These are phyloP conservation scores for Geotrupes spiniger DNA, from an alignment of 2,888 invertebrate species.

Conservation along the genomic window DNA sequence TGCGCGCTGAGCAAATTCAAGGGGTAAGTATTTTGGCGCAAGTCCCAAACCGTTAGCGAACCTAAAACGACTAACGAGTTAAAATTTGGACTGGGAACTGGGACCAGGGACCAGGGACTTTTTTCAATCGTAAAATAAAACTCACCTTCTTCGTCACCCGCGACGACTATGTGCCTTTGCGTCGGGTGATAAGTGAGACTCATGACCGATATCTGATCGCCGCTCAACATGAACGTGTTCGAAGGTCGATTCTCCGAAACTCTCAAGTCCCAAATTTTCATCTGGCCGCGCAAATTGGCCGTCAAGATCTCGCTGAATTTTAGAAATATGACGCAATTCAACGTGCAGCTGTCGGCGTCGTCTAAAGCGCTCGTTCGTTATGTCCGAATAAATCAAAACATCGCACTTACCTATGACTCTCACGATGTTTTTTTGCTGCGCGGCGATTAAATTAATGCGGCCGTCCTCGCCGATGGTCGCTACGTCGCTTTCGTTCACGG, in stretches of 20 bases:
- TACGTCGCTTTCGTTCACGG: slow-evolving; percentile 73
- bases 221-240: slow-evolving; percentile 71
- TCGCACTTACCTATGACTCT: slow-evolving; percentile 52
- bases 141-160: slow-evolving; percentile 80
- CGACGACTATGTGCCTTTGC: slow-evolving; percentile 78
- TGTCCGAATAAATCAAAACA: too few relatives aligned
- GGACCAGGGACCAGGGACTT: too few relatives aligned
- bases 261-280: slow-evolving; percentile 86
- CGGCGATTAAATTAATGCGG: slow-evolving; percentile 57
- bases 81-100: too few relatives aligned
- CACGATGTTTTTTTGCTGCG: slow-evolving; percentile 52
- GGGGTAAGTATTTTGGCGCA: slow-evolving; percentile 79
- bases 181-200: slow-evolving; percentile 82
- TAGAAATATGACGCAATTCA: slow-evolving; percentile 74
- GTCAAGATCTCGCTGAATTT: slow-evolving; percentile 73
- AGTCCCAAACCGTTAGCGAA: slow-evolving; percentile 84
- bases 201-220: slow-evolving; percentile 70
- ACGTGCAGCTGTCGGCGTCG: slow-evolving; percentile 77
- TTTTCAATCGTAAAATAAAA: too few relatives aligned
- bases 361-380: too few relatives aligned
- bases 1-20: slow-evolving; percentile 80
- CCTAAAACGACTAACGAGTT: slow-evolving; percentile 45
- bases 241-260: slow-evolving; percentile 61
- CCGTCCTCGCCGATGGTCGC: slow-evolving; percentile 87
- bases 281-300: slow-evolving; percentile 83